Percentiles rank a stretch among this genome's conserved stretches.
Conservation (phyloP, 2,797 vertebrate species). For the Chaenodraco wilsoni region DNA sequence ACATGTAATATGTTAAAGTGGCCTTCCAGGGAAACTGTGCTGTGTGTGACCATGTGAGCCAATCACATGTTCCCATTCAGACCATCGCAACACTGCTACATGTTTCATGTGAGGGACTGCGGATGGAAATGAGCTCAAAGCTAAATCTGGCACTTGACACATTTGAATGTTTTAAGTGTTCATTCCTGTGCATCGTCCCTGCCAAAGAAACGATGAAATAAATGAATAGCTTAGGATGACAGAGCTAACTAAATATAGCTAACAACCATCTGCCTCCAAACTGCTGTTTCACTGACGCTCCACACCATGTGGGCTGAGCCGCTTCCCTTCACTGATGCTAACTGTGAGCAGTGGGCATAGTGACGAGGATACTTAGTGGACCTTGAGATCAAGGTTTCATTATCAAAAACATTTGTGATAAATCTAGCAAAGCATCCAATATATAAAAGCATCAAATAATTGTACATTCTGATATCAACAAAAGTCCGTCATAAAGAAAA, state of each 20-base stretch:
- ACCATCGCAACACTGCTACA: not conserved
- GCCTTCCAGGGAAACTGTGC: not conserved
- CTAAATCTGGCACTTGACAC: too few relatives aligned
- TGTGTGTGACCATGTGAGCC: not conserved
- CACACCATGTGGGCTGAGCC: not conserved
- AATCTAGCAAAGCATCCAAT: not conserved
- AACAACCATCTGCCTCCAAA: too few relatives aligned
- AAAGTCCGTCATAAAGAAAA: not conserved
- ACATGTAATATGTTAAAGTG: not conserved
- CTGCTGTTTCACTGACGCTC: too few relatives aligned
- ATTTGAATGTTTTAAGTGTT: too few relatives aligned
- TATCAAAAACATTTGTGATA: not conserved
- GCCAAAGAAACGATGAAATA: too few relatives aligned
- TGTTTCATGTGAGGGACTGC: too few relatives aligned
- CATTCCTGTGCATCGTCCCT: too few relatives aligned
- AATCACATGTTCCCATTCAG: not conserved
- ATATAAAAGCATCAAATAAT: not conserved
- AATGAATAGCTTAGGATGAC: not conserved
- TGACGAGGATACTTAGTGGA: too few relatives aligned
- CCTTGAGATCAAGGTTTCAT: not conserved
- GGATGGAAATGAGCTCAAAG: too few relatives aligned
- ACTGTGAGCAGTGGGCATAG: not conserved
- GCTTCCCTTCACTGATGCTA: not conserved
- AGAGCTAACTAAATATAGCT: too few relatives aligned
- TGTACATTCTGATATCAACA: not conserved